Conservation (phyloP, 2,888 invertebrate species). For the Philhelius pedissequus region DNA sequence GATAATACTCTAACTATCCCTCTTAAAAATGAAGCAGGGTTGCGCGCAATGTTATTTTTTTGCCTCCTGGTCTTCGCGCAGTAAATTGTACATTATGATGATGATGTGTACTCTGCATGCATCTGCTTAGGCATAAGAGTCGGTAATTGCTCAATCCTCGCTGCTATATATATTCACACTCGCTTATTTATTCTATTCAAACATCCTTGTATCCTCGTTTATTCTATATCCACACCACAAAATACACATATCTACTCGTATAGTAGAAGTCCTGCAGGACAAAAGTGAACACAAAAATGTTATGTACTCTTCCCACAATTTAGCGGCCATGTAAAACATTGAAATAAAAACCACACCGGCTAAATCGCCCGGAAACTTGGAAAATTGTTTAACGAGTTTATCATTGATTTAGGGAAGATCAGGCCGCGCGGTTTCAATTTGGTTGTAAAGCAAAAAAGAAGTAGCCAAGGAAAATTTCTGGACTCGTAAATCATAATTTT, state of each 20-base stretch:
- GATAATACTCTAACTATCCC: slow-evolving; percentile 49
- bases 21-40: slow-evolving; percentile 31
- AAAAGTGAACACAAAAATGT: background rate
- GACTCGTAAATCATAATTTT: slow-evolving; percentile 70
- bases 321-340: slow-evolving; percentile 28
- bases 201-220: slow-evolving; percentile 62
- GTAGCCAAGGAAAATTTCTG: slow-evolving; percentile 16
- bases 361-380: slow-evolving; percentile 68
- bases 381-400: slow-evolving; percentile 68
- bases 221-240: background rate
- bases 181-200: slow-evolving; percentile 50
- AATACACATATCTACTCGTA: no score
- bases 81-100: background rate
- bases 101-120: slow-evolving; percentile 23
- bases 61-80: background rate
- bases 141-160: slow-evolving; percentile 55
- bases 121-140: slow-evolving; percentile 59
- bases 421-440: slow-evolving; percentile 41
- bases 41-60: slow-evolving; percentile 14
- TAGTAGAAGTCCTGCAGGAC: background rate
- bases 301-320: slow-evolving; percentile 47
- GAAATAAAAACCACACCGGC: slow-evolving; percentile 44
- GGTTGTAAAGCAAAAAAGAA: slow-evolving; percentile 10
- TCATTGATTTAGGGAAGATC: slow-evolving; percentile 68
- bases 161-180: slow-evolving; percentile 39